Base-by-base conservation (phyloP, 1,140 invertebrate species). In the Rhyzopertha dominica region DNA sequence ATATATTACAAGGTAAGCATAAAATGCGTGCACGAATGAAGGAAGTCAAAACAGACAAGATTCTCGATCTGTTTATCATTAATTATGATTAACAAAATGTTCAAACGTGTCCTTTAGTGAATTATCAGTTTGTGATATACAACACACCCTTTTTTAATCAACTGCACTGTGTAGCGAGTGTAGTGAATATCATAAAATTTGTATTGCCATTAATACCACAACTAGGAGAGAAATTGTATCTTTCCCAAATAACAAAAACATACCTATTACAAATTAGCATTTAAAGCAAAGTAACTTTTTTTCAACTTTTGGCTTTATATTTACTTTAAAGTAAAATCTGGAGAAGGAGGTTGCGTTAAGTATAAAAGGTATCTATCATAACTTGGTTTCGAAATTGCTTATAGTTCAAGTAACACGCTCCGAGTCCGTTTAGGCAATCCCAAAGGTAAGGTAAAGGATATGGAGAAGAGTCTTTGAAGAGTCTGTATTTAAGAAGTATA, bases 101-200 rank as follows among this genome's bases (percentile, higher is more conserved):
- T 13, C 16, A 5, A 12, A n/a, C 13, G n/a, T 22, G 14, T 13
- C 34, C 3, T 9, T 32, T 14, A 14, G 16, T 2, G 30, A 17
- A 32, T 13, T 13, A 22, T 36, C 20, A 18, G 10, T 17, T 13
- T 10, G 13, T 22, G 5, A 13, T 36, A 36, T 22, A 10, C 34
- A 22, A 36, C 34, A 22, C 34, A 22, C 24, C 19, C 24, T 22
- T 22, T 36, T 36, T 36, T 22, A 5, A 13, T 22, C 24, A 36
- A 22, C 24, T 5, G 12, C 17, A 18, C 12, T 36, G 34, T 18
- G 34, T 12, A 39, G 37, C 37, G 37, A 25, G 37, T 43, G 41
- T 31, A 25, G 20, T 43, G 35, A 43, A 34, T 43, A 31, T 43
- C 29, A 31, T 34, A 34, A 34, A 18, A 43, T 43, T 34, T 43